These are phyloP conservation scores for Halcyon badia DNA, from an alignment of 2,797 vertebrate genomes.

Conservation along the genomic window DNA sequence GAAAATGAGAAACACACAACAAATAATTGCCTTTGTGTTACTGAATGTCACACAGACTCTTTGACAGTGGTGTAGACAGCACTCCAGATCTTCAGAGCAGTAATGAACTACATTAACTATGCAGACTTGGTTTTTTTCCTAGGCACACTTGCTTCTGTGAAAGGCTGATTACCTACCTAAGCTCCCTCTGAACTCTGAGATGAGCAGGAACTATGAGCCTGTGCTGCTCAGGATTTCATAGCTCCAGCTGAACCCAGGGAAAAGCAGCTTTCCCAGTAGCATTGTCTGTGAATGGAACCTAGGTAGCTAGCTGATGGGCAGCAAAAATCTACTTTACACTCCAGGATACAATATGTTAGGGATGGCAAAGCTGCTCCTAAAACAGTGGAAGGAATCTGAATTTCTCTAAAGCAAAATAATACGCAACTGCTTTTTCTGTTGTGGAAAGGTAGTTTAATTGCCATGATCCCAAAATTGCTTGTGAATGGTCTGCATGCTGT, in stretches of 20 bases:
- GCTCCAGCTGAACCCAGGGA: neutral
- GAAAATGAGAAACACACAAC: neutral
- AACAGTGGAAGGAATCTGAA: neutral
- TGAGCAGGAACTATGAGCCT: neutral
- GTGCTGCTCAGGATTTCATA: neutral
- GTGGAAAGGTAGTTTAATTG: neutral
- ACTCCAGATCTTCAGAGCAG: neutral
- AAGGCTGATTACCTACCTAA: neutral
- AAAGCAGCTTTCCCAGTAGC: neutral
- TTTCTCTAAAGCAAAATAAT: neutral
- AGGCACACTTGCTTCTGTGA: neutral
- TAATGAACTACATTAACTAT: neutral
- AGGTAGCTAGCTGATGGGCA: neutral
- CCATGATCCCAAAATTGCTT: neutral
- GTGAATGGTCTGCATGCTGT: neutral
- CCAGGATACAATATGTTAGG: neutral
- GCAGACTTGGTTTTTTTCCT: neutral
- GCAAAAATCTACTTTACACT: neutral
- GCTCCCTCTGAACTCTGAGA: neutral
- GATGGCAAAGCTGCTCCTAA: neutral
- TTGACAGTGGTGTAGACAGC: neutral
- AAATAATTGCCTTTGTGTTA: neutral
- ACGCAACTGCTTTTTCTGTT: neutral
- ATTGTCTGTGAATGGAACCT: neutral
- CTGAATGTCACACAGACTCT: neutral